Evolutionary conservation across 2,888 invertebrate species (phyloP).

Genomic region (Sarcophaga caerulescens): DNA sequence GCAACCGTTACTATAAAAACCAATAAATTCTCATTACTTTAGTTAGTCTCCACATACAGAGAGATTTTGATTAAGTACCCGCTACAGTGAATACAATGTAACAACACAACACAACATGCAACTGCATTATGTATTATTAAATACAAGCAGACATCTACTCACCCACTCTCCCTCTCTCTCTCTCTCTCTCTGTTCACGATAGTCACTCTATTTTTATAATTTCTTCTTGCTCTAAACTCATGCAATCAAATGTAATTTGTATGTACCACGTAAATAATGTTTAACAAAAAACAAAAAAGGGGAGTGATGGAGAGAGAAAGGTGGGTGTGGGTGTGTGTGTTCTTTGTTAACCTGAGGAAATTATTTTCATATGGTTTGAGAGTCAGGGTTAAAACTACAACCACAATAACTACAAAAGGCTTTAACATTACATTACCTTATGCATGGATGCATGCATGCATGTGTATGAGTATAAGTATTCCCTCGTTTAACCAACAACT

Average conservation of each 20-base stretch:
- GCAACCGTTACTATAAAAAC: not conserved
- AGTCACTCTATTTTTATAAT: not conserved
- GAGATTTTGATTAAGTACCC: constrained; percentile 39
- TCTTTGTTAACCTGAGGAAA: constrained; percentile 37
- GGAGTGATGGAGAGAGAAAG: too few species aligned
- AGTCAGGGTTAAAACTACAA: constrained; percentile 67
- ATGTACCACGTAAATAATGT: not conserved
- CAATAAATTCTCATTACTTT: constrained; percentile 48
- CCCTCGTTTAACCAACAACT: too few species aligned
- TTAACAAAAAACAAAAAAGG: not conserved
- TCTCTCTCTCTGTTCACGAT: not conserved
- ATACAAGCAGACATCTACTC: not conserved
- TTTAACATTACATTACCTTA: not conserved
- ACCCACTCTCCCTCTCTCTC: too few species aligned
- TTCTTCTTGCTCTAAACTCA: not conserved
- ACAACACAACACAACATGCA: constrained; percentile 59
- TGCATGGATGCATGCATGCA: not conserved
- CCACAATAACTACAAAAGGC: constrained; percentile 43
- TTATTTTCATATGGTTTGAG: constrained; percentile 55
- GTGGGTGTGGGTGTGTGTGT: not conserved
- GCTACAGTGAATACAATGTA: constrained; percentile 46
- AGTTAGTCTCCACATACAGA: constrained; percentile 30
- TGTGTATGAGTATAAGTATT: too few species aligned
- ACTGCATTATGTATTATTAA: constrained; percentile 53
- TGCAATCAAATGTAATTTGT: not conserved